Conservation (phyloP, 1,140 invertebrate species). For the Arctopsyche grandis region DNA sequence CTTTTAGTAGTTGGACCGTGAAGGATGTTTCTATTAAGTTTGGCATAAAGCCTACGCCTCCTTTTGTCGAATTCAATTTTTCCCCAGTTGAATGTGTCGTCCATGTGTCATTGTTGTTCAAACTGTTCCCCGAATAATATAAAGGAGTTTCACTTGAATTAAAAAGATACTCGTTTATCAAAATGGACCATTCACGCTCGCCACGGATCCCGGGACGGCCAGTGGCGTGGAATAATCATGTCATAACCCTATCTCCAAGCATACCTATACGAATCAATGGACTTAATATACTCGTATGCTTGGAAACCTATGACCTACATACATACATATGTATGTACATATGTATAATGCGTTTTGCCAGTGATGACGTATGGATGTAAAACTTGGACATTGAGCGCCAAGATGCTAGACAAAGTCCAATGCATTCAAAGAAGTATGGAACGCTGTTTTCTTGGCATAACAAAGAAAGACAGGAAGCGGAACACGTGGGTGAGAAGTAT, state of each 20-base stretch:
- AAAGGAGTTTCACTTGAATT: slow-evolving; percentile 49
- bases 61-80: slow-evolving; percentile 51
- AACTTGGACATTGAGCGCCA: too few relatives aligned
- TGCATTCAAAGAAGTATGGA: too few relatives aligned
- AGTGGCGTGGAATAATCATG: slow-evolving; percentile 38
- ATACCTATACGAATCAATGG: neutral
- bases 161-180: slow-evolving; percentile 51
- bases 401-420: too few relatives aligned
- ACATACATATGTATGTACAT: too few relatives aligned
- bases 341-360: too few relatives aligned
- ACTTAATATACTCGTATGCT: neutral
- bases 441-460: too few relatives aligned
- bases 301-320: too few relatives aligned
- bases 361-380: too few relatives aligned
- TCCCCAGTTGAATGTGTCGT: slow-evolving; percentile 43
- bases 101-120: slow-evolving; percentile 46
- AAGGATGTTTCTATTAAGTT: slow-evolving; percentile 48
- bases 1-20: neutral
- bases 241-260: neutral
- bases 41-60: slow-evolving; percentile 43
- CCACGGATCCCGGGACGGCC: slow-evolving; percentile 13
- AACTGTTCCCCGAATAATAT: slow-evolving; percentile 41
- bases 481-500: too few relatives aligned
- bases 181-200: slow-evolving; percentile 49
- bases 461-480: too few relatives aligned